Evolutionary conservation across 2,888 invertebrate genomes (phyloP).

Genomic region (Maniola hyperantus): DNA sequence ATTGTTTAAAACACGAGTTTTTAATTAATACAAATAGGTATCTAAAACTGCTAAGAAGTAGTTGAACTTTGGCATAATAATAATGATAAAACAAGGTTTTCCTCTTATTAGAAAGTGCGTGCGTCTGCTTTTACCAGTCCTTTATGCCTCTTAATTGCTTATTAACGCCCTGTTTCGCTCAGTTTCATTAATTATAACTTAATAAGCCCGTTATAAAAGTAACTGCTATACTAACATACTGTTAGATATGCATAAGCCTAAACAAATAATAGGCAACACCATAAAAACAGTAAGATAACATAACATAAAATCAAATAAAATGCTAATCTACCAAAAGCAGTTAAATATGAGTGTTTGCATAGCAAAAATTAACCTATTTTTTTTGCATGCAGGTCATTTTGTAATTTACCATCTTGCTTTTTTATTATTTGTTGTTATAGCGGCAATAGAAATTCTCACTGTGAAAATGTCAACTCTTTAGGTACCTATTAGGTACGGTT

Average conservation of each 20-base stretch:
- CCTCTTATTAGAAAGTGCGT: slow-evolving; percentile 33
- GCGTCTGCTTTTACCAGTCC: slow-evolving; percentile 40
- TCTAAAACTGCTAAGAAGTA: neutral
- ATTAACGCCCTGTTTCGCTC: slow-evolving; percentile 44
- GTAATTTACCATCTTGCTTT: too few species aligned
- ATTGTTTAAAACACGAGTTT: too few species aligned
- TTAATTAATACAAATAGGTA: too few species aligned
- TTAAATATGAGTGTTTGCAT: too few species aligned
- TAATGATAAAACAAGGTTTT: slow-evolving; percentile 9
- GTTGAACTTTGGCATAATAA: slow-evolving; percentile 3
- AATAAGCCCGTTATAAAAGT: slow-evolving; percentile 29
- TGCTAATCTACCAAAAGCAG: neutral
- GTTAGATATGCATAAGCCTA: slow-evolving; percentile 1
- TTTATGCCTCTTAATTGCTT: slow-evolving; percentile 45
- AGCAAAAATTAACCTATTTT: neutral
- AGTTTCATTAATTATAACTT: slow-evolving; percentile 45
- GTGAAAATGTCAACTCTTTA: too few species aligned
- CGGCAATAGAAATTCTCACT: too few species aligned
- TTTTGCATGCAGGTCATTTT: too few species aligned
- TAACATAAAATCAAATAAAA: too few species aligned
- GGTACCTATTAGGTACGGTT: too few species aligned
- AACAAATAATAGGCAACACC: neutral
- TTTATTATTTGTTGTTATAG: too few species aligned
- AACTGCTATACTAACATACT: slow-evolving; percentile 10
- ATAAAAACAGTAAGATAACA: neutral